Base-by-base conservation (phyloP, 2,888 invertebrate genomes). In the Diadegma fenestrale region DNA sequence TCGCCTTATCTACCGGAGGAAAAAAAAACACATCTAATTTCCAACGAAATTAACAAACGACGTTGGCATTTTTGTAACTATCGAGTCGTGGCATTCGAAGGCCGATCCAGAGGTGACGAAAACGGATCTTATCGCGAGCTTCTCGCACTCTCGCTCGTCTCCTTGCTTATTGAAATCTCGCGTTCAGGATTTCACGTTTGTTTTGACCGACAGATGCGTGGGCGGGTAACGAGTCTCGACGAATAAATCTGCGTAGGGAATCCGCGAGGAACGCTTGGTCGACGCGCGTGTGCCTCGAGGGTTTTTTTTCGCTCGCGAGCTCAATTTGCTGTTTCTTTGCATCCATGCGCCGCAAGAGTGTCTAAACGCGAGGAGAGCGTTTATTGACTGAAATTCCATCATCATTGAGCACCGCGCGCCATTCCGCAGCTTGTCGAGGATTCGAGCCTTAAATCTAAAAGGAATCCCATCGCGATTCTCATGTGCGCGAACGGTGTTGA, bases 381-480 rank as follows among this genome's bases (percentile, higher is more conserved):
- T 92, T 91, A 91, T 91, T 88, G 90, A 91, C 87, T 88, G 88
- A 89, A 91, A 92, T 90, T 88, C 84, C 87, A 87, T 83, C 84
- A 75, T 72, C 43, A 64, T 80, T 45, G 73, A 78, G 75, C 81
- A 37, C 37, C 80, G 54, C 85, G 80, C 88, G 87, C 89, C 82
- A 73, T 63, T 63, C 33, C 76, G 69, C 19, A 48, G 33, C 80
- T 33, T n/a, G 48, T 69, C 69, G 14, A 45, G 33, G 33, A 63
- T 37, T 71, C 8, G 61, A 33, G 26, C 37, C 30, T 76, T 69
- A 54, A 71, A 77, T 64, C 63, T 22, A 41, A n/a, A 48, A 69
- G 48, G 81, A 69, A 51, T 48, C 41, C 19, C 8, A 37, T 45
- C 26, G 41, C 41, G 41, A 43, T 77, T 58, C 26, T 12, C 76